phyloP scores from a whole-genome alignment of 2,797 vertebrate genomes.

The Tadarida brasiliensis region DNA sequence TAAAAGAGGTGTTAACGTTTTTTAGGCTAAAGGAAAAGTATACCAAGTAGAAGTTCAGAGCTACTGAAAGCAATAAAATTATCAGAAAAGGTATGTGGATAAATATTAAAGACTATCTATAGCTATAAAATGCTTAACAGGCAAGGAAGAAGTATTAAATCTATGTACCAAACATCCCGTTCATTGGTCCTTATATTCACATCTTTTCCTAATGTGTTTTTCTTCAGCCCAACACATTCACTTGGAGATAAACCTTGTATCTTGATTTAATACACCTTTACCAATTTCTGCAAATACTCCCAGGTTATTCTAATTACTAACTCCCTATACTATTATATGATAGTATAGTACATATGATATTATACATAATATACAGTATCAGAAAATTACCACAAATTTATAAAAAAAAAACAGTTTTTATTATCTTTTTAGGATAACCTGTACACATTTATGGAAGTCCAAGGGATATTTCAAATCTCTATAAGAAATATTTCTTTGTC shows the following conservation, averaged over 20 bases:
- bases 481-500: neutral
- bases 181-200: neutral
- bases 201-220: neutral
- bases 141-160: neutral
- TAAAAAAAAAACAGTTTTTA: neutral
- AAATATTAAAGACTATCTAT: neutral
- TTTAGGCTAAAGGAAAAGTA: neutral
- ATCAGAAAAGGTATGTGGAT: neutral
- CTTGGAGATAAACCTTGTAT: neutral
- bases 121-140: neutral
- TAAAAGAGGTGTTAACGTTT: neutral
- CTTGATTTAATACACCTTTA: neutral
- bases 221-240: neutral
- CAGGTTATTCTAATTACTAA: neutral
- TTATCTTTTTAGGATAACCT: neutral
- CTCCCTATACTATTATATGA: neutral
- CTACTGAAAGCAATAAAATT: neutral
- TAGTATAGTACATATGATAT: neutral
- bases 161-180: neutral
- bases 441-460: neutral
- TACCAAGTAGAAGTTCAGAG: neutral
- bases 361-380: neutral
- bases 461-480: neutral
- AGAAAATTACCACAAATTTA: neutral
- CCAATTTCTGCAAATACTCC: neutral